phyloP scores from a whole-genome alignment of 2,888 invertebrate genomes.

The Elmis aenea region DNA sequence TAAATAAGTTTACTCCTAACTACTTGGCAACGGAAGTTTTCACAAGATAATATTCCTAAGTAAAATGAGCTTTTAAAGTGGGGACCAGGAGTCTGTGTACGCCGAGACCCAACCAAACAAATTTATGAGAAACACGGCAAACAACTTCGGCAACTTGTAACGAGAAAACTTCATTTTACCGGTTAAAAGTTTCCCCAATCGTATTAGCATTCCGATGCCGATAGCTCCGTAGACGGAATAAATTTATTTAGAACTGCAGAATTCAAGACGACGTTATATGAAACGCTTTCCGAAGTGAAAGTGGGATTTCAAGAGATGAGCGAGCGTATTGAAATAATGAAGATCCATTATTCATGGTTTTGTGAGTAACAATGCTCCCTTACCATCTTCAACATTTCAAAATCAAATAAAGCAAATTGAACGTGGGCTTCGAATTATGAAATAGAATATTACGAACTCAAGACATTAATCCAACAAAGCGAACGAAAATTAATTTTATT shows the following conservation, averaged over 20 bases:
- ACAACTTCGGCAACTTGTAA: conserved; percentile 35
- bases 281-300: conserved; percentile 19
- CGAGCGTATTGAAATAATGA: too few relatives aligned
- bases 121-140: conserved; percentile 33
- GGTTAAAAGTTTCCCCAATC: conserved; percentile 31
- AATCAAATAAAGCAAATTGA: too few relatives aligned
- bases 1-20: conserved; percentile 13
- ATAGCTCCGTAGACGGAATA: conserved; percentile 24
- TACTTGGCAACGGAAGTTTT: conserved; percentile 10
- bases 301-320: conserved; percentile 12
- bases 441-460: too few relatives aligned
- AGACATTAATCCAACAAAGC: too few relatives aligned
- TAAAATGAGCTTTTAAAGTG: conserved; percentile 7
- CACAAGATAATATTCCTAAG: conserved; percentile 7
- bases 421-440: too few relatives aligned
- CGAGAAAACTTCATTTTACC: conserved; percentile 38
- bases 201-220: conserved; percentile 29
- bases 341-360: too few relatives aligned
- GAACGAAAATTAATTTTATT: too few relatives aligned
- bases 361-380: too few relatives aligned
- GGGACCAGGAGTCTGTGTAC: conserved; percentile 2
- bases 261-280: conserved; percentile 8
- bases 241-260: conserved; percentile 24
- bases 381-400: too few relatives aligned
- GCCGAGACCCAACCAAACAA: conserved; percentile 26